Conservation (phyloP, 2,888 invertebrate genomes). For the Cosmia pyralina region DNA sequence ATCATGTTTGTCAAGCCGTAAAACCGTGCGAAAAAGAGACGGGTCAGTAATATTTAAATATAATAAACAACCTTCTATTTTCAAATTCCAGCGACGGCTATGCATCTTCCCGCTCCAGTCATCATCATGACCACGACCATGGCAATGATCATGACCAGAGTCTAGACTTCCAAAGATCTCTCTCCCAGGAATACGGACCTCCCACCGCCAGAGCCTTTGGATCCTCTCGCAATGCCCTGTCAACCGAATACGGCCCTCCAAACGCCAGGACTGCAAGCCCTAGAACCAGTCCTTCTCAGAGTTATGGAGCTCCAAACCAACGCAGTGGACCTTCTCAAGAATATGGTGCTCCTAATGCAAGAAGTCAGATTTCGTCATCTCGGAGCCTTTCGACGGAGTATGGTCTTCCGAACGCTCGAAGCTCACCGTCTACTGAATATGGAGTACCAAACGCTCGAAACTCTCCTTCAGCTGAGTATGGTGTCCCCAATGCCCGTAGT, state of each 20-base stretch:
- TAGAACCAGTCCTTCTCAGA: conserved; percentile 46
- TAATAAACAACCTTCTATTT: neutral
- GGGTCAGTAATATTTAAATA: neutral
- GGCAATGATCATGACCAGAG: conserved; percentile 61
- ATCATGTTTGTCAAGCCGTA: too few relatives aligned
- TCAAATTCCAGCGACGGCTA: conserved; percentile 78
- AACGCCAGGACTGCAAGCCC: conserved; percentile 50
- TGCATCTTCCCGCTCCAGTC: conserved; percentile 71
- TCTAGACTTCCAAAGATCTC: conserved; percentile 67
- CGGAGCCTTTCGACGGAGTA: conserved; percentile 68
- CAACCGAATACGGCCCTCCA: conserved; percentile 71
- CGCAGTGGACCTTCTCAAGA: conserved; percentile 65
- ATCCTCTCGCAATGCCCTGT: conserved; percentile 65
- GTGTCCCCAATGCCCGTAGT: conserved; percentile 39
- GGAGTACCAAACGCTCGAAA: conserved; percentile 41
- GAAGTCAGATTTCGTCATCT: conserved; percentile 47
- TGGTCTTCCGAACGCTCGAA: conserved; percentile 67
- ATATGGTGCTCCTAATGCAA: conserved; percentile 69
- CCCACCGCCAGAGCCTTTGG: conserved; percentile 64
- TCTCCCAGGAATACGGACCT: conserved; percentile 71
- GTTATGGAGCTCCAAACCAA: conserved; percentile 61
- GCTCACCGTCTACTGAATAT: conserved; percentile 64
- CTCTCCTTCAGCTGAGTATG: conserved; percentile 52
- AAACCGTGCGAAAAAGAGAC: too few relatives aligned
- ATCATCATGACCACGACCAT: conserved; percentile 56